These are phyloP conservation scores for Ennomos fuscantarius DNA, from an alignment of 2,888 invertebrate genomes.

Conservation along the genomic window DNA sequence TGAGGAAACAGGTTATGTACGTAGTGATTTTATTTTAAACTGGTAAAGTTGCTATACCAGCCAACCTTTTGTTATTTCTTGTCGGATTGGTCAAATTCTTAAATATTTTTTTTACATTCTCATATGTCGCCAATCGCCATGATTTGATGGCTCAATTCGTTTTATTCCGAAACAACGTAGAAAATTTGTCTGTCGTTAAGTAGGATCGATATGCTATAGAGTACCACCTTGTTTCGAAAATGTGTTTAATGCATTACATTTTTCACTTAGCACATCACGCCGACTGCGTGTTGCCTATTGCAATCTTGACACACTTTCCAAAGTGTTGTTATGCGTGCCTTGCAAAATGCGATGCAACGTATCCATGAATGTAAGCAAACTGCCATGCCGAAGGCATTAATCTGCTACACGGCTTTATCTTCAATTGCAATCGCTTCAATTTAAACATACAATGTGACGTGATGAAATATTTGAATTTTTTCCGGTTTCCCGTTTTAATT, in stretches of 20 bases:
- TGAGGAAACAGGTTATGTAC: slow-evolving; percentile 24
- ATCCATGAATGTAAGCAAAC: slow-evolving; percentile 50
- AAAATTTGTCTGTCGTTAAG: background rate
- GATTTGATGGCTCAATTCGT: background rate
- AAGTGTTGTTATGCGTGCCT: slow-evolving; percentile 78
- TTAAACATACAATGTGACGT: slow-evolving; percentile 29
- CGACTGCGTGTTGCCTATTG: slow-evolving; percentile 65
- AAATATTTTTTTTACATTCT: background rate
- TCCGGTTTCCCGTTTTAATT: slow-evolving; percentile 32
- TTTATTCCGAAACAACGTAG: slow-evolving; percentile 4
- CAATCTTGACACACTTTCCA: slow-evolving; percentile 84
- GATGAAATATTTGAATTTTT: slow-evolving; percentile 28
- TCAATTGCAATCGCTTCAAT: slow-evolving; percentile 33
- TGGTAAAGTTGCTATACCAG: background rate
- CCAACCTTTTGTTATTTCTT: background rate
- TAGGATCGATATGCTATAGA: slow-evolving; percentile 40
- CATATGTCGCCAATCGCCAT: too few species aligned
- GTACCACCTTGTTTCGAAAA: slow-evolving; percentile 49
- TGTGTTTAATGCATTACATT: slow-evolving; percentile 64
- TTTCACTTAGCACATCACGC: slow-evolving; percentile 68
- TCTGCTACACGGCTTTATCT: slow-evolving; percentile 44
- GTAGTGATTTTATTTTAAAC: slow-evolving; percentile 1
- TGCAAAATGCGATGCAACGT: slow-evolving; percentile 76
- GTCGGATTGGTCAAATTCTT: background rate
- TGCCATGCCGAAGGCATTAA: slow-evolving; percentile 41